Base-by-base conservation (phyloP, 2,888 invertebrate genomes). In the Lypha dubia region DNA sequence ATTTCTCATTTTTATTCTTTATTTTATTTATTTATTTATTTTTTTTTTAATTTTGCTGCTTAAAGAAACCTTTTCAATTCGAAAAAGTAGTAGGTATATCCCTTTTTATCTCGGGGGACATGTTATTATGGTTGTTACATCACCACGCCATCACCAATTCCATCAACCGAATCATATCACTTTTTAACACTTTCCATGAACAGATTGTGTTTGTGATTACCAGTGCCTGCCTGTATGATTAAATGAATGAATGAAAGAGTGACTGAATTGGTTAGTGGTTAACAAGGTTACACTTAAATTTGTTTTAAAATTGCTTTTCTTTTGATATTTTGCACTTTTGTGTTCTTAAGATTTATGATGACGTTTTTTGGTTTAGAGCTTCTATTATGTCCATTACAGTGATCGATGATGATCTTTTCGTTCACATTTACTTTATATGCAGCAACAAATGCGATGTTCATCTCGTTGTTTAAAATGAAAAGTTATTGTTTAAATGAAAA, bases 321-420 rank as follows among this genome's bases (percentile, higher is more conserved):
- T 74, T 80, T 9, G 53, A 73, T 53, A 63, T 24, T 79, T 79
- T 63, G 44, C 44, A 35, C 53, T 79, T 79, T 79, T 79, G 56
- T 79, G 9, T 73, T 63, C 53, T 44, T 20, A 13, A 84, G 81
- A 84, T 84, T 84, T 84, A 84, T 84, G 84, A 81, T 81, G 84
- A 84, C 81, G 81, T 77, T 81, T 84, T 84, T 84, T 74, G 77
- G 84, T 81, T 84, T 84, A 79, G 81, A 84, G 84, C 84, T 84
- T 81, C 81, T 84, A 84, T 84, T 84, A 84, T 84, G 84, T 84
- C 84, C 84, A 71, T 81, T 81, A 79, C 77, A 63, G 73, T 84
- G 84, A 84, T 84, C 84, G 84, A 84, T 84, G 84, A 81, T 81
- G 81, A 81, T 81, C 74, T 84, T 70, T 62, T 65, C 63, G 60